Evolutionary conservation across 2,888 invertebrate genomes (phyloP).

Genomic region (Lasioglossum zephyrum): DNA sequence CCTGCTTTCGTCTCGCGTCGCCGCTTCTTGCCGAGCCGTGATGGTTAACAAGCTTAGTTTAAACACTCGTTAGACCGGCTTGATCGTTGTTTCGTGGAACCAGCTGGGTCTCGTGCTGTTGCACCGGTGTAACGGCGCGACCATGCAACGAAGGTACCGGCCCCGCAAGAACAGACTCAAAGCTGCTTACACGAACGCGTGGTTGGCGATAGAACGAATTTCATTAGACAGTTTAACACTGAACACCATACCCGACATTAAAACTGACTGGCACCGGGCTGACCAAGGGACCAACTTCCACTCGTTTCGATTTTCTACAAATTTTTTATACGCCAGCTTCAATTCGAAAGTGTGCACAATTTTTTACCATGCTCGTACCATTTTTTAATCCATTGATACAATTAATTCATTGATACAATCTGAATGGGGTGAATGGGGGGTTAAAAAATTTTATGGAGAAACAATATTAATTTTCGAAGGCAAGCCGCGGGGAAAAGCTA

Average conservation of each 20-base stretch:
- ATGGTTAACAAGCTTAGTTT: constrained; percentile 76
- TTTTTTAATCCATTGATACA: no score
- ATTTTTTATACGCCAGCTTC: no score
- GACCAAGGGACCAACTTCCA: no score
- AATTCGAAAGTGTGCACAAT: no score
- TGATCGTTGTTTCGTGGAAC: constrained; percentile 72
- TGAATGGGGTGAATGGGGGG: no score
- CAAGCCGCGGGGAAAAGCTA: no score
- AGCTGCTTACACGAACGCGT: constrained; percentile 70
- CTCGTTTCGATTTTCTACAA: no score
- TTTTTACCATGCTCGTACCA: no score
- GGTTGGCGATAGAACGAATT: constrained; percentile 47
- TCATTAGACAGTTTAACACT: constrained; percentile 52
- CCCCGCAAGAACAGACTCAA: constrained; percentile 56
- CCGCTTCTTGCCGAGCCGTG: constrained; percentile 46
- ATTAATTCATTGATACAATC: no score
- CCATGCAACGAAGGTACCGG: background rate
- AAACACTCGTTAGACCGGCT: constrained; percentile 76
- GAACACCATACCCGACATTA: background rate
- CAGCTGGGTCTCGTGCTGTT: constrained; percentile 51
- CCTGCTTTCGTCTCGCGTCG: constrained; percentile 22
- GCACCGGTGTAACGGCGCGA: background rate
- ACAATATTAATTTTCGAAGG: no score
- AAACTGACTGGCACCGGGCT: background rate
- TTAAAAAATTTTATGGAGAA: no score